Percentiles rank a stretch among this genome's conserved stretches.
phyloP scores from a whole-genome alignment of 2,113 vertebrate species.

The Naja naja region DNA sequence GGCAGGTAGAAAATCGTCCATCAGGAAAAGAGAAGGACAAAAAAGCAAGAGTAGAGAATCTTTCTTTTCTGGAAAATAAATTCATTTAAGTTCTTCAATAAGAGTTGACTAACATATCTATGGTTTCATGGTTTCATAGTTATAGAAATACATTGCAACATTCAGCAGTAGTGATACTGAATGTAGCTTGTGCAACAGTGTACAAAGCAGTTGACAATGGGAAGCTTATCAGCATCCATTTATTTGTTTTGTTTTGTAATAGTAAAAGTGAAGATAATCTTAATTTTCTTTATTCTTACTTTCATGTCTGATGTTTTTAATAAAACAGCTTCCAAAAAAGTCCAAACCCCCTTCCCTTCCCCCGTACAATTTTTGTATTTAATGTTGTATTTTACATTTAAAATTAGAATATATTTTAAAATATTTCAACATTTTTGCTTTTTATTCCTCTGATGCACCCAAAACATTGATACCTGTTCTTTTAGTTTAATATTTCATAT shows the following conservation, averaged over 20 bases:
- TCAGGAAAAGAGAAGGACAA: neutral
- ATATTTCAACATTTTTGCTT: neutral
- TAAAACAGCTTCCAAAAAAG: neutral
- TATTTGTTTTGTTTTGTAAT: neutral
- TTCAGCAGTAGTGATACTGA: neutral
- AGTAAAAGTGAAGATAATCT: neutral
- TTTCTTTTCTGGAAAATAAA: neutral
- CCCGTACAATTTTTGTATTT: neutral
- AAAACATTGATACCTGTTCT: neutral
- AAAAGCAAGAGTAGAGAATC: neutral
- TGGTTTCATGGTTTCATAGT: slow-evolving; percentile 10
- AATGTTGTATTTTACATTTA: neutral
- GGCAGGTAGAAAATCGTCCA: slow-evolving; percentile 3
- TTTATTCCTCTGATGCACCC: neutral
- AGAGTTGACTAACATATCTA: neutral
- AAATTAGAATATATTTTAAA: neutral
- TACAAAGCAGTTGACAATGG: neutral
- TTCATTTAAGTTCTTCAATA: neutral
- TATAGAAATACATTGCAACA: neutral
- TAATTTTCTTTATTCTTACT: neutral
- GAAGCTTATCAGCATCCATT: neutral
- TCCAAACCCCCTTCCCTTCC: neutral
- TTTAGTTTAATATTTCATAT: neutral
- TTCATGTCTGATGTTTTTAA: neutral
- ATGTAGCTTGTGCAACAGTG: neutral